phyloP scores from a whole-genome alignment of 2,113 vertebrate species.

The Uropsilus gracilis region DNA sequence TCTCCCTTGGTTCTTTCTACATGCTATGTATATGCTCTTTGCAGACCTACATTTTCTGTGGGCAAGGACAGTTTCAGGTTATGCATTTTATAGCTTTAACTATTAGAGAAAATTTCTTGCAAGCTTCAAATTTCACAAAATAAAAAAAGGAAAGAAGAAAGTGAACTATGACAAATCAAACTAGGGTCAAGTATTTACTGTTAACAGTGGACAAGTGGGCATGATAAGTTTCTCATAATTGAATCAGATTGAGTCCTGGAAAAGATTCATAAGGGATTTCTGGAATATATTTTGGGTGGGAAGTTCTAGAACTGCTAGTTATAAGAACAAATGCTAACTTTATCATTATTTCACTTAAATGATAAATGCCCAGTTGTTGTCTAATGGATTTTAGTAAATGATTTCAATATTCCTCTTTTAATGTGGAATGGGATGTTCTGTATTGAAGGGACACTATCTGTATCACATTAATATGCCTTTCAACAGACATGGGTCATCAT shows the following conservation, averaged over 20 bases:
- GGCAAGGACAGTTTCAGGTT: not conserved
- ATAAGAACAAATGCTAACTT: not conserved
- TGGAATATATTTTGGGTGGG: not conserved
- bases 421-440: not conserved
- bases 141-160: not conserved
- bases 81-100: not conserved
- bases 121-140: not conserved
- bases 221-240: not conserved
- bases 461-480: not conserved
- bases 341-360: not conserved
- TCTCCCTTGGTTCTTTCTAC: not conserved
- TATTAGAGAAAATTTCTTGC: not conserved
- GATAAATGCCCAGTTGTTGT: not conserved
- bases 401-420: conserved; percentile 30
- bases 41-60: not conserved
- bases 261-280: not conserved
- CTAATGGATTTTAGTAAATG: conserved; percentile 2
- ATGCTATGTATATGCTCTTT: not conserved
- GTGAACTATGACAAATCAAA: not conserved
- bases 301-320: not conserved
- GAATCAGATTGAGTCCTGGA: not conserved
- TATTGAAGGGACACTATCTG: not conserved
- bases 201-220: not conserved
- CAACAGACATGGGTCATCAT: not conserved
- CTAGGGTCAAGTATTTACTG: not conserved